A percentile compares a stretch with the other conserved stretches of the same genome.
Evolutionary conservation across 2,888 invertebrate genomes (phyloP).

Genomic region (Choristoneura rosaceana): DNA sequence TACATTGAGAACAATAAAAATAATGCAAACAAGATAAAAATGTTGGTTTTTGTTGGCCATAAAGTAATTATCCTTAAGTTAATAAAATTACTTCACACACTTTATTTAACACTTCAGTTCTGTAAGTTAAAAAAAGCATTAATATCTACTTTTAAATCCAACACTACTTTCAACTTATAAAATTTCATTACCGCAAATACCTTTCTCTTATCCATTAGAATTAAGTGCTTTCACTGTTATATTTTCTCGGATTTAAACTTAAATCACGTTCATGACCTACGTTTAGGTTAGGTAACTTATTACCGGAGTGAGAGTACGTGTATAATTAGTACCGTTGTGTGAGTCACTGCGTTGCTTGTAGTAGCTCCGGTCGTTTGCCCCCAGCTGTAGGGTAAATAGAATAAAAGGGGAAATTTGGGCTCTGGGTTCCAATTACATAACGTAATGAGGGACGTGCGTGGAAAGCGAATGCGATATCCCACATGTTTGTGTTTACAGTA

Average conservation of each 20-base stretch:
- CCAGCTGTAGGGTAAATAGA: slow-evolving; percentile 1
- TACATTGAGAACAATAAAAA: too few species aligned
- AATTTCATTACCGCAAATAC: slow-evolving; percentile 35
- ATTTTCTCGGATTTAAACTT: slow-evolving; percentile 44
- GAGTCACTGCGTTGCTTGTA: slow-evolving; percentile 25
- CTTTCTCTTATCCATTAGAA: slow-evolving; percentile 41
- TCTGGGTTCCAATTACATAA: neutral
- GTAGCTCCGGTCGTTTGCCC: slow-evolving; percentile 30
- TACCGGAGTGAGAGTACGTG: slow-evolving; percentile 57
- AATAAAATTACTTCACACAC: neutral
- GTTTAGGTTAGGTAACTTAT: slow-evolving; percentile 56
- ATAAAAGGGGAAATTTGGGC: neutral
- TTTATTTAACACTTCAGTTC: neutral
- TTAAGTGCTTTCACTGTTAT: slow-evolving; percentile 42
- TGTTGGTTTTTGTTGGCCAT: neutral
- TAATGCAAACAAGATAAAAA: neutral
- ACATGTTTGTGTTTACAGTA: neutral
- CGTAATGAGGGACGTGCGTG: neutral
- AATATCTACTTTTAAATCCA: slow-evolving; percentile 25
- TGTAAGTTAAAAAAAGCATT: neutral
- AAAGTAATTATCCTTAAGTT: neutral
- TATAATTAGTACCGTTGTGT: slow-evolving; percentile 49
- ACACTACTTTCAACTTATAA: slow-evolving; percentile 31
- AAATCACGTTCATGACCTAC: slow-evolving; percentile 67
- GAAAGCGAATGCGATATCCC: neutral